phyloP scores from a whole-genome alignment of 2,888 invertebrate species.

The Drosophila diplacantha region DNA sequence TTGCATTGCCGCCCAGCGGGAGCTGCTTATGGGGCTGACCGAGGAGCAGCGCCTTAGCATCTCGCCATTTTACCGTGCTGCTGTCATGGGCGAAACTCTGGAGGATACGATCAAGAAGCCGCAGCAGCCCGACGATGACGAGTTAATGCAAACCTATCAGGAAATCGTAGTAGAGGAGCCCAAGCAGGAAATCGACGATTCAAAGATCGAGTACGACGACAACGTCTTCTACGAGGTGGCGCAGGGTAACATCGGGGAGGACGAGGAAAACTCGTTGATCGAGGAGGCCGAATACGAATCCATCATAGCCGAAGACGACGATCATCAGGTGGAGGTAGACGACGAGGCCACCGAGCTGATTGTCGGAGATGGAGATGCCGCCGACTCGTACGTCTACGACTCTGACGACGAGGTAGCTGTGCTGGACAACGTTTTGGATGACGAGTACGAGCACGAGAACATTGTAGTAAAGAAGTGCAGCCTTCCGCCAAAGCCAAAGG shows the following conservation, averaged over 20 bases:
- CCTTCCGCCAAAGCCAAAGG: slow-evolving; percentile 63
- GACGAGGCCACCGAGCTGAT: slow-evolving; percentile 49
- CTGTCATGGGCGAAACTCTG: slow-evolving; percentile 42
- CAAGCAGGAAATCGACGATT: slow-evolving; percentile 46
- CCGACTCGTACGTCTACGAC: slow-evolving; percentile 55
- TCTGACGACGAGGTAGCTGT: slow-evolving; percentile 64
- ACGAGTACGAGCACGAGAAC: slow-evolving; percentile 61
- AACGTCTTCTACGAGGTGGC: slow-evolving; percentile 20
- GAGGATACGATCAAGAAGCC: slow-evolving; percentile 7
- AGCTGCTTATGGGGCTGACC: slow-evolving; percentile 46
- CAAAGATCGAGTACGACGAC: slow-evolving; percentile 27
- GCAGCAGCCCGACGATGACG: slow-evolving; percentile 8
- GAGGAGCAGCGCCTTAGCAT: slow-evolving; percentile 48
- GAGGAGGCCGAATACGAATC: slow-evolving; percentile 62
- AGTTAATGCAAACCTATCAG: slow-evolving; percentile 30
- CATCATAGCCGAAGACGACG: slow-evolving; percentile 50
- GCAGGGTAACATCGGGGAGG: slow-evolving; percentile 23
- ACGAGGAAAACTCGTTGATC: slow-evolving; percentile 34
- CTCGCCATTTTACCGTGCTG: slow-evolving; percentile 40
- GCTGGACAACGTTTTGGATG: slow-evolving; percentile 56
- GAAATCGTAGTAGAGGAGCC: slow-evolving; percentile 44
- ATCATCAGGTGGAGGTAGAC: slow-evolving; percentile 42
- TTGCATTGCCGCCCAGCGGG: slow-evolving; percentile 55
- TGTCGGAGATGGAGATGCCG: slow-evolving; percentile 51
- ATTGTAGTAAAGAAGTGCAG: slow-evolving; percentile 60